Base-by-base conservation (phyloP, 2,888 invertebrate genomes). In the Ophraella communa region DNA sequence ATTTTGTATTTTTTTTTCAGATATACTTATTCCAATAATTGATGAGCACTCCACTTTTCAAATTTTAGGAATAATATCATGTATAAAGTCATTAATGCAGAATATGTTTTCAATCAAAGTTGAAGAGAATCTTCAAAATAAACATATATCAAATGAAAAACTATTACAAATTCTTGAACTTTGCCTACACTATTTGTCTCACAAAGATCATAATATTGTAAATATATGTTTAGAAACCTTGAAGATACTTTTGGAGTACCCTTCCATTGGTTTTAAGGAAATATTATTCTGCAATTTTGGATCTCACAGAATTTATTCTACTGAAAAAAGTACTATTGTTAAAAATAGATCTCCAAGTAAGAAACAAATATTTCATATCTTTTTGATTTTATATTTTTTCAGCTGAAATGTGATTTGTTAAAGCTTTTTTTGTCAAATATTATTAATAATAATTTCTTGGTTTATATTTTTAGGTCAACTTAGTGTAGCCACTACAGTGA, bases 191-290 rank as follows among this genome's bases (percentile, higher is more conserved):
- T 91, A 90, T 81, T 85, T 89, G 62, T 84, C 85, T 23, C 89
- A 90, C 73, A 82, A 84, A 5, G 93, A 96, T 81, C 96, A 96
- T 81, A 95, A 95, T 80, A 88, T 95, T 63, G 89, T 94, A 73
- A 95, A 95, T 77, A 90, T 94, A 1, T 89, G 95, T 17, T 85
- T 97, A 78, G 97, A 98, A 81, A 85, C 88, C 75, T 83, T 93
- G 24, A 87, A 88, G 20, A 87, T 88, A 53, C 76, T 93, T 2
- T 77, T 93, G 4, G 83, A 84, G 71, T 83, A 83, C 75, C 85
- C 79, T 70, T 86, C 85, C 2, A 83, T 85, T 0, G 83, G 83
- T 0, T 83, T 90, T 30, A 82, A 85, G 57, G 77, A 80, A 1
- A 82, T 85, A 1, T 77, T 93, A 14, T 74, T 87, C 20, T 86